Conservation (phyloP, 2,113 vertebrate species). For the Corvus moneduloides region DNA sequence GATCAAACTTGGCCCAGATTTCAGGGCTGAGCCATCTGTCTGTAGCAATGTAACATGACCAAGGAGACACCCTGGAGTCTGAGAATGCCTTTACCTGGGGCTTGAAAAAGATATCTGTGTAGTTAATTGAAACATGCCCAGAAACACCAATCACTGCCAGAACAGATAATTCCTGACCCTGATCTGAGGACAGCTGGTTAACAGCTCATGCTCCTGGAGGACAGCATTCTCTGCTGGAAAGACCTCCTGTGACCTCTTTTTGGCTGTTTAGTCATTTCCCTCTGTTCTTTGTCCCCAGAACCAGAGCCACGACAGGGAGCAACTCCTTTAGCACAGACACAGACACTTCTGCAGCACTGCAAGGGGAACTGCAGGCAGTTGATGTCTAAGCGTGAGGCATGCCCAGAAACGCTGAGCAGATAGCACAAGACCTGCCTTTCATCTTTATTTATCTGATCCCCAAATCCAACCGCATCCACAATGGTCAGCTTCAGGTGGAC, state of each 20-base stretch:
- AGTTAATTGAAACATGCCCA: background rate
- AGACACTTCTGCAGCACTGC: background rate
- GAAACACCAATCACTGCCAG: background rate
- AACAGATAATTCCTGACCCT: background rate
- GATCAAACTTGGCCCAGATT: background rate
- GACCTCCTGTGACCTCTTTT: background rate
- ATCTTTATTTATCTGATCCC: conserved; percentile 98
- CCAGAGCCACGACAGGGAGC: background rate
- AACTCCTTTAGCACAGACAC: background rate
- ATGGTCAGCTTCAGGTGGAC: conserved; percentile 96
- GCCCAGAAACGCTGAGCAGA: background rate
- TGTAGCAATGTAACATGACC: background rate
- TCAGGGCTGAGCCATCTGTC: background rate
- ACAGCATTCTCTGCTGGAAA: background rate
- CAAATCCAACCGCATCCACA: conserved; percentile 94
- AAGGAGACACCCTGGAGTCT: background rate
- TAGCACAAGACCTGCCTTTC: conserved; percentile 84
- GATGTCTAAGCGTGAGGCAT: background rate
- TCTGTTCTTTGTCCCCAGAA: background rate
- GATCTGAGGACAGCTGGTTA: background rate
- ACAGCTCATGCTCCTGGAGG: background rate
- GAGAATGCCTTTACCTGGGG: background rate
- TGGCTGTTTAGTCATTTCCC: background rate
- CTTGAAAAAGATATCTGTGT: background rate
- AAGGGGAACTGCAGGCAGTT: background rate